Percentiles rank a stretch among this genome's conserved stretches.
These are phyloP conservation scores for Morpho helenor DNA, from an alignment of 2,888 invertebrate species.

Conservation along the genomic window DNA sequence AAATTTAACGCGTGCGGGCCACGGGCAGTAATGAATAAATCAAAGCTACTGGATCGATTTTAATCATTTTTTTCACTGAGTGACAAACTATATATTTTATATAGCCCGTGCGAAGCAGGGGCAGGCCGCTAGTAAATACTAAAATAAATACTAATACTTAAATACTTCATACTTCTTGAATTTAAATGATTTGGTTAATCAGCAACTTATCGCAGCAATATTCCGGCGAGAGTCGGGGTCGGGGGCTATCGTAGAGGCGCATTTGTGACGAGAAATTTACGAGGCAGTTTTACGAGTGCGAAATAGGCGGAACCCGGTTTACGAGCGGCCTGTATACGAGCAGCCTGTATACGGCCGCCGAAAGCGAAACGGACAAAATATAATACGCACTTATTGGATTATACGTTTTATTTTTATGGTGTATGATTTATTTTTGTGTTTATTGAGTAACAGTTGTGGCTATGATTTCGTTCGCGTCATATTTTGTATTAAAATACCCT, in stretches of 20 bases:
- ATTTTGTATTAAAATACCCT: neutral
- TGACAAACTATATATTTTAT: no score
- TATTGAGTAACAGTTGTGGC: constrained; percentile 23
- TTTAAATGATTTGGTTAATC: no score
- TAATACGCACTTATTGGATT: neutral
- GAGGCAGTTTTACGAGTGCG: constrained; percentile 71
- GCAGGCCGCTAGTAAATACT: no score
- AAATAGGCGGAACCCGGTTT: constrained; percentile 70
- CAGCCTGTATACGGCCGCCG: constrained; percentile 40
- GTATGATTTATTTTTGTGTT: constrained; percentile 16
- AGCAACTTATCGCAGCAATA: constrained; percentile 48
- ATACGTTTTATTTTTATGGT: constrained; percentile 8
- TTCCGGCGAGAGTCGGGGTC: constrained; percentile 32
- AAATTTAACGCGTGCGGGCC: no score
- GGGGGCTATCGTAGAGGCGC: constrained; percentile 48
- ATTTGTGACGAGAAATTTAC: constrained; percentile 71
- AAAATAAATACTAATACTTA: no score
- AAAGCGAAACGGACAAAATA: neutral
- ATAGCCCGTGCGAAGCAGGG: no score
- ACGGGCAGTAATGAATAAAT: no score
- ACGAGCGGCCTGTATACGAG: constrained; percentile 50
- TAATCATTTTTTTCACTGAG: no score
- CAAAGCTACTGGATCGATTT: no score
- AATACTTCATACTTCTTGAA: no score
- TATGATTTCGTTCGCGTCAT: constrained; percentile 25